A percentile compares a stretch with the other conserved stretches of the same genome.
These are phyloP conservation scores for Limosa lapponica DNA, from an alignment of 2,797 vertebrate species.

Conservation along the genomic window DNA sequence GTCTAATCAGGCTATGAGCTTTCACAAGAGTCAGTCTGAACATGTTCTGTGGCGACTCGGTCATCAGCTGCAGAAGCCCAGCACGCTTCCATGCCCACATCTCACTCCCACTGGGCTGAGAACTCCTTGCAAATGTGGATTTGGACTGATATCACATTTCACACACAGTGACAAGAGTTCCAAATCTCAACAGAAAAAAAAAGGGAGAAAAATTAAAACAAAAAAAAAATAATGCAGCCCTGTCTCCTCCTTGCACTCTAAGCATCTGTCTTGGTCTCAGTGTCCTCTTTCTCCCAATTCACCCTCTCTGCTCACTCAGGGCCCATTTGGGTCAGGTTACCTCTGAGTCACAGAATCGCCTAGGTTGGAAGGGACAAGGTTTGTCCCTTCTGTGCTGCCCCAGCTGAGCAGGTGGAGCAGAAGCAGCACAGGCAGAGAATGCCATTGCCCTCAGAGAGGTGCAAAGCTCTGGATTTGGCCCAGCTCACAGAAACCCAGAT, in stretches of 20 bases:
- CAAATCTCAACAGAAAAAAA: not conserved
- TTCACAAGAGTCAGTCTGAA: not conserved
- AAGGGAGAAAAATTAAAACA: not conserved
- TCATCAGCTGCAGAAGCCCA: not conserved
- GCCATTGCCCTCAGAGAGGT: not conserved
- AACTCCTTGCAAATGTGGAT: not conserved
- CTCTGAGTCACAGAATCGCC: not conserved
- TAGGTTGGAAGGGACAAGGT: too few relatives aligned
- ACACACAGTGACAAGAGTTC: not conserved
- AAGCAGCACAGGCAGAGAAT: not conserved
- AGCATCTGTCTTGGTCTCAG: not conserved
- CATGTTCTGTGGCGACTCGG: fast-evolving
- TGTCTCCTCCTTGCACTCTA: not conserved
- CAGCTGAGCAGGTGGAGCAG: not conserved
- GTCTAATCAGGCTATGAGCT: not conserved
- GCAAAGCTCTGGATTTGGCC: not conserved
- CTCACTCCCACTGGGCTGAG: not conserved
- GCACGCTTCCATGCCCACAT: not conserved
- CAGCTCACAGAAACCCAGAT: not conserved
- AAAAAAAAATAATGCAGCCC: not conserved
- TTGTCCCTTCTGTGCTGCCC: not conserved
- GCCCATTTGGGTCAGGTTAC: not conserved
- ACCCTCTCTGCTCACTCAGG: not conserved
- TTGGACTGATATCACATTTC: not conserved
- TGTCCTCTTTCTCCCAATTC: not conserved